A percentile compares a stretch with the other conserved stretches of the same genome.
Evolutionary conservation across 92 coral and sea anemone genomes (phyloP).

Genomic region (Phenganax subtilis): DNA sequence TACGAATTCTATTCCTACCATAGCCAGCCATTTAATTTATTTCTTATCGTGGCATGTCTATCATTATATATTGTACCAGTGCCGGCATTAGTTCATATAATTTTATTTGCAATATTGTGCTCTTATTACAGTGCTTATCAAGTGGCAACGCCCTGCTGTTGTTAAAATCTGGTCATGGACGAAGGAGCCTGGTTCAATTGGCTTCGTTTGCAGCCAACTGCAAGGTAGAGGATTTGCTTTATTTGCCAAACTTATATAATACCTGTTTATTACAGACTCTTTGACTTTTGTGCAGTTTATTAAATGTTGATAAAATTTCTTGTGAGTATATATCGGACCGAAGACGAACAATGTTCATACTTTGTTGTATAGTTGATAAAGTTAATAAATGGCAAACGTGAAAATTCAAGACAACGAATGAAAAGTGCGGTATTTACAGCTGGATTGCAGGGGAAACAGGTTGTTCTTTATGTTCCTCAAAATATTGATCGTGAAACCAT

Average conservation of each 20-base stretch:
- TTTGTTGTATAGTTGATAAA: conserved; percentile 20
- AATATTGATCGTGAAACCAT: conserved; percentile 56
- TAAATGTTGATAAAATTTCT: neutral
- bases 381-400: conserved; percentile 13
- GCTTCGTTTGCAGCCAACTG: conserved; percentile 77
- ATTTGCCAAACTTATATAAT: neutral
- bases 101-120: neutral
- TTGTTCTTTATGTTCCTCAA: conserved; percentile 75
- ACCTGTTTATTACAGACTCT: neutral
- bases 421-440: conserved; percentile 79
- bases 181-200: conserved; percentile 70
- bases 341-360: neutral
- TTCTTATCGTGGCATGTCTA: no score
- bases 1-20: no score
- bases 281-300: neutral
- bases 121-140: conserved; percentile 53
- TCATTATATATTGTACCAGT: neutral
- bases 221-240: conserved; percentile 47
- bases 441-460: conserved; percentile 85
- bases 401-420: conserved; percentile 77
- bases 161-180: conserved; percentile 80
- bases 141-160: conserved; percentile 83
- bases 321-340: no score
- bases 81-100: neutral
- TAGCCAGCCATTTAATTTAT: no score